phyloP scores from a whole-genome alignment of 1,140 invertebrate species.

The Musca vetustissima region DNA sequence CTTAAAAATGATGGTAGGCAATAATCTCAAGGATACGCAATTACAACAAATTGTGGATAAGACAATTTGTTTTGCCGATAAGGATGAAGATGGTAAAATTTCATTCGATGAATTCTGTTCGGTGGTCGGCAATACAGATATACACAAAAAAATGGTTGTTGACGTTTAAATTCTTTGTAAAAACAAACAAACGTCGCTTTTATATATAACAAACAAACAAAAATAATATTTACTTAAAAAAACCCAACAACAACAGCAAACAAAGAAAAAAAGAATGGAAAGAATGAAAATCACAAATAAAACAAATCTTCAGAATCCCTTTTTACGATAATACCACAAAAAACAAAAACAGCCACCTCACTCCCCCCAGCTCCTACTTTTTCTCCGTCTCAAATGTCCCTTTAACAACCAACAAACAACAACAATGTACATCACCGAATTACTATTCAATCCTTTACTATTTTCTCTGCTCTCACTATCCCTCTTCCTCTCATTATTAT shows the following conservation, averaged over 20 bases:
- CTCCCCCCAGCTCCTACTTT: neutral
- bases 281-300: too few species aligned
- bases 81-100: constrained; percentile 95
- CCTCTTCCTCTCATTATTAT: too few species aligned
- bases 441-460: neutral
- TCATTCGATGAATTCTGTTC: constrained; percentile 95
- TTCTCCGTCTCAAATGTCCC: neutral
- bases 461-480: neutral
- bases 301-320: neutral
- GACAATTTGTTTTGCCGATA: constrained; percentile 93
- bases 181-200: constrained; percentile 12
- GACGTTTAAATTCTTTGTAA: constrained; percentile 72
- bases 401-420: too few species aligned
- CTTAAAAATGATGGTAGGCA: constrained; percentile 99
- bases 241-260: too few species aligned
- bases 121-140: constrained; percentile 95
- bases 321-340: too few species aligned
- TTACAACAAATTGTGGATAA: constrained; percentile 96
- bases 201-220: too few species aligned
- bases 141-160: constrained; percentile 99
- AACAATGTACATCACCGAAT: neutral
- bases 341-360: too few species aligned
- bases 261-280: too few species aligned
- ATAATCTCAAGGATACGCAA: constrained; percentile 93
- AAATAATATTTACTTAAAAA: too few species aligned